Evolutionary conservation across 1,140 invertebrate species (phyloP), one percentile per base, ranked within the genome.

Genomic region (Aphaenogaster ashmeadi): DNA sequence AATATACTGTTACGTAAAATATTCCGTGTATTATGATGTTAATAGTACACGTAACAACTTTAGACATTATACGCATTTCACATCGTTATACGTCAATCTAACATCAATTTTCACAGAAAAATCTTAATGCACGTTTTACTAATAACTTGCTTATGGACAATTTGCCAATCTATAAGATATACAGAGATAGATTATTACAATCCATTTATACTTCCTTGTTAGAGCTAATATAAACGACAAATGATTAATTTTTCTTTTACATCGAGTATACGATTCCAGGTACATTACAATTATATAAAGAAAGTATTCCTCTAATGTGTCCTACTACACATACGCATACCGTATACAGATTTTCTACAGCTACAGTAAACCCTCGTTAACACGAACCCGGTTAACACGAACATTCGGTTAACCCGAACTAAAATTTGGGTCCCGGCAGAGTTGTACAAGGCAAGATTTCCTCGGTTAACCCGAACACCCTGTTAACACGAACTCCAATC

Each of bases 251-350:
- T 50, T 66, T 50, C 11, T 47, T 50, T 69, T 50, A 69, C n/a
- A 69, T 50, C 13, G 38, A 50, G 3, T 60, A 58, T 3, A 67
- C n/a, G 66, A 47, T 79, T 50, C 75, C 75, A 79, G 75, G 75
- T 79, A 79, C 75, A 33, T 50, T 69, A 69, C 33, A 64, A 60
- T 69, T 86, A 60, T 27, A 50, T 71, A 15, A 86, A 60, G 54
- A 62, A 60, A 69, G 52, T 69, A 86, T 79, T 50, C 41, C 1
- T 71, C 7, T 44, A 69, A 67, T 13, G n/a, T 86, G 6, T 44
- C 21, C 54, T 47, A 69, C 21, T 52, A 21, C 13, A 38, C 21
- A 41, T 67, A 86, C 21, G 38, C 21, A 60, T 3, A 86, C 15
- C 4, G 66, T 47, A 72, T 79, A 58, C 15, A 50, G 11, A 47